phyloP scores from a whole-genome alignment of 2,888 invertebrate genomes.

The Netelia virgata region DNA sequence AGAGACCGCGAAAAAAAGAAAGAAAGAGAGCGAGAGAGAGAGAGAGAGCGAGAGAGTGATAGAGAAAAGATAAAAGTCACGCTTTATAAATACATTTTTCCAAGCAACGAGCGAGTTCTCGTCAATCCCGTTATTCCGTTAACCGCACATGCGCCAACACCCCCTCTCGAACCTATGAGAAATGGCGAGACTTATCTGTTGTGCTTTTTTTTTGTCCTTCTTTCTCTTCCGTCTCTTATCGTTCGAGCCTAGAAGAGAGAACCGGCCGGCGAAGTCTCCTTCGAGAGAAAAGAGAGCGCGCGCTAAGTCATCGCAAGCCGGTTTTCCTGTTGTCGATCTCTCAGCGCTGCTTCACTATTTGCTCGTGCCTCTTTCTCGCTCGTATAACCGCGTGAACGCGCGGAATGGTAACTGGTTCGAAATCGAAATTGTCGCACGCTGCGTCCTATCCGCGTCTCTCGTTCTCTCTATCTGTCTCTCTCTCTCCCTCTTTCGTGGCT shows the following conservation, averaged over 20 bases:
- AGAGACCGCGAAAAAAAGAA: slow-evolving; percentile 9
- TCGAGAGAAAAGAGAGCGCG: slow-evolving; percentile 24
- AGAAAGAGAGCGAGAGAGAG: neutral
- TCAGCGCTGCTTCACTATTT: slow-evolving; percentile 44
- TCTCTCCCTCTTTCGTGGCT: neutral
- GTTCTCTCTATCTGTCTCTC: neutral
- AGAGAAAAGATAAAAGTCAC: neutral
- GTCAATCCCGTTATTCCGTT: slow-evolving; percentile 60
- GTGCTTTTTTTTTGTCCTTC: neutral
- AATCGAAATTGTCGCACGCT: slow-evolving; percentile 66
- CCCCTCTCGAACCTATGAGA: slow-evolving; percentile 43
- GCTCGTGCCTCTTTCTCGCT: slow-evolving; percentile 29
- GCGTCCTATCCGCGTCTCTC: slow-evolving; percentile 8
- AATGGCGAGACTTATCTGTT: slow-evolving; percentile 24
- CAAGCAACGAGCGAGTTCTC: slow-evolving; percentile 45
- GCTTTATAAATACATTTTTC: slow-evolving; percentile 7
- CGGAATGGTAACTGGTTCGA: slow-evolving; percentile 66
- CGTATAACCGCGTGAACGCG: neutral
- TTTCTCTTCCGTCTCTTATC: slow-evolving; percentile 60
- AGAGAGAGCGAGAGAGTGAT: slow-evolving; percentile 4
- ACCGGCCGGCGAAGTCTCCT: slow-evolving; percentile 44
- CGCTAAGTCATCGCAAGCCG: slow-evolving; percentile 48
- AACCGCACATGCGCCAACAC: slow-evolving; percentile 8
- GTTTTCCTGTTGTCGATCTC: slow-evolving; percentile 58
- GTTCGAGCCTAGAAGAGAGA: slow-evolving; percentile 26